A percentile compares a stretch with the other conserved stretches of the same genome.
Conservation (phyloP, 2,888 invertebrate genomes). For the Drosophila phalerata region DNA sequence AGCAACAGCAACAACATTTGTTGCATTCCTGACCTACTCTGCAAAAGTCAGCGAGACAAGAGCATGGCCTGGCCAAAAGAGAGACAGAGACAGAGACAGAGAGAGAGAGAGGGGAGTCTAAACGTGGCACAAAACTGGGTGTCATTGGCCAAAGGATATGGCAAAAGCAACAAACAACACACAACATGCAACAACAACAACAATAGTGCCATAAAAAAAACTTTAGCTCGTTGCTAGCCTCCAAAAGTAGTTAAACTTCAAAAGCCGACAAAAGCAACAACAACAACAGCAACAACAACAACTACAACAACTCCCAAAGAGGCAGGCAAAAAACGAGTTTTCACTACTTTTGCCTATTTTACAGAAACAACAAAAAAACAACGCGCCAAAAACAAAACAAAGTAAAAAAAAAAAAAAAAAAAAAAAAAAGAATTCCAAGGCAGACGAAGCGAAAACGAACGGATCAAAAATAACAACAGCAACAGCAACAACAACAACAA, state of each 20-base stretch:
- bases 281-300: conserved; percentile 18
- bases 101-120: background rate
- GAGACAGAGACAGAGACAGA: too few relatives aligned
- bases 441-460: conserved; percentile 47
- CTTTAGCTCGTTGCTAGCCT: conserved; percentile 55
- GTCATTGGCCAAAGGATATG: conserved; percentile 69
- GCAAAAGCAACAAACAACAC: conserved; percentile 51
- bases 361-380: conserved; percentile 52
- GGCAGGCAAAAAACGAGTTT: conserved; percentile 68
- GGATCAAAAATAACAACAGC: conserved; percentile 36
- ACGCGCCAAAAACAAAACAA: conserved; percentile 49
- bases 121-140: conserved; percentile 37
- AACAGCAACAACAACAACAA: conserved; percentile 35
- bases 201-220: conserved; percentile 15
- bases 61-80: conserved; percentile 6
- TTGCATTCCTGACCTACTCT: conserved; percentile 77
- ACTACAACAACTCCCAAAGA: conserved; percentile 27
- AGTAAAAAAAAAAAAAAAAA: conserved; percentile 1
- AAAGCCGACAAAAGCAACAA: conserved; percentile 51
- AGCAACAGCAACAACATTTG: conserved; percentile 44
- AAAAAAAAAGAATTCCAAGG: conserved; percentile 16
- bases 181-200: conserved; percentile 6
- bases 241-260: conserved; percentile 77
- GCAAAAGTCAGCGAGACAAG: conserved; percentile 59
- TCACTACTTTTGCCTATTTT: conserved; percentile 78